Evolutionary conservation across 1,140 invertebrate genomes (phyloP).

Genomic region (Bombus confusus): DNA sequence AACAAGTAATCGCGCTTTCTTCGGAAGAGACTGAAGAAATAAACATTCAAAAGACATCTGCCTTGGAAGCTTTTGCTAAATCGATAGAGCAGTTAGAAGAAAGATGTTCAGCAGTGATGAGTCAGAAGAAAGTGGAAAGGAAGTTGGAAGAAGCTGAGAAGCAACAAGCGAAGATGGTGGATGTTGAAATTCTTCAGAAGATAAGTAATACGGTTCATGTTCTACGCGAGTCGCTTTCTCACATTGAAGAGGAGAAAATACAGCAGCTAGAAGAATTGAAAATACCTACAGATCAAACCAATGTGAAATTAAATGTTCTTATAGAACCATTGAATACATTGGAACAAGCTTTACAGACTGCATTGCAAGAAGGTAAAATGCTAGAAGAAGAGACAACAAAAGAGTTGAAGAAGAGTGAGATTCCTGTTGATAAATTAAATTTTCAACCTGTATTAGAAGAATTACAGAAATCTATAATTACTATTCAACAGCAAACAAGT

Average conservation of each 20-base stretch:
- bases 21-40: background rate
- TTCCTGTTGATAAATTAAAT: conserved; percentile 20
- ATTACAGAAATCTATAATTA: conserved; percentile 32
- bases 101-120: conserved; percentile 15
- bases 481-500: conserved; percentile 42
- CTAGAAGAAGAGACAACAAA: background rate
- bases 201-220: conserved; percentile 47
- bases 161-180: background rate
- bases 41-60: background rate
- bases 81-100: conserved; percentile 50
- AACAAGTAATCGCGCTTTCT: background rate
- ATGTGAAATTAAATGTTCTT: conserved; percentile 32
- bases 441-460: conserved; percentile 53
- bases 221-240: conserved; percentile 37
- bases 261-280: conserved; percentile 27
- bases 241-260: conserved; percentile 35
- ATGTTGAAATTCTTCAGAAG: conserved; percentile 40
- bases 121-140: background rate
- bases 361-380: conserved; percentile 1
- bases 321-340: conserved; percentile 65
- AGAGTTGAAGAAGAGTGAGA: conserved; percentile 21
- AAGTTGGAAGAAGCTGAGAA: conserved; percentile 19
- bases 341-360: conserved; percentile 56
- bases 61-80: background rate
- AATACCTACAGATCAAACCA: background rate